Conservation (phyloP, 2,888 invertebrate genomes). For the Drosophila flavopinicola region DNA sequence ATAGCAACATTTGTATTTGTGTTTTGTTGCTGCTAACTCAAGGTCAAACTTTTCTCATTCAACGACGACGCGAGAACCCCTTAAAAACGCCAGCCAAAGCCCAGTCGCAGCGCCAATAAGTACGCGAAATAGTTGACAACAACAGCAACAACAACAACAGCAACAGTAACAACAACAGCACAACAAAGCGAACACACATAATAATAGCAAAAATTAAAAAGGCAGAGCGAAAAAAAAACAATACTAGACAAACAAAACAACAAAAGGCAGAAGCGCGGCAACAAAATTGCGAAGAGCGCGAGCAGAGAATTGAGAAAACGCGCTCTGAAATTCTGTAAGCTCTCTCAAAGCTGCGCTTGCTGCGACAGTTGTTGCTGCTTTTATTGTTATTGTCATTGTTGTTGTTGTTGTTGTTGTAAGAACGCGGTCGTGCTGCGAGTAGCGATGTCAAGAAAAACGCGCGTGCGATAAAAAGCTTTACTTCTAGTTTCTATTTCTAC, state of each 20-base stretch:
- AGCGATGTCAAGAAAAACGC: constrained; percentile 25
- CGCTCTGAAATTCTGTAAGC: constrained; percentile 34
- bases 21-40: constrained; percentile 68
- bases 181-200: constrained; percentile 39
- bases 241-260: constrained; percentile 33
- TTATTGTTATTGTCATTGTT: background rate
- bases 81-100: constrained; percentile 51
- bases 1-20: constrained; percentile 60
- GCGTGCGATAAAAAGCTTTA: constrained; percentile 65
- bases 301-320: constrained; percentile 23
- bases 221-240: constrained; percentile 15
- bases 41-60: constrained; percentile 83
- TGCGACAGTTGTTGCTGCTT: constrained; percentile 2
- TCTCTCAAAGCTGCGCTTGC: constrained; percentile 52
- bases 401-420: constrained; percentile 21
- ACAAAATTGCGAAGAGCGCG: constrained; percentile 5
- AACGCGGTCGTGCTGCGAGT: constrained; percentile 27
- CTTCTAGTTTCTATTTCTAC: background rate
- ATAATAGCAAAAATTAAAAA: constrained; percentile 61
- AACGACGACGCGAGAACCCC: constrained; percentile 63
- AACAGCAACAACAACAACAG: constrained; percentile 37
- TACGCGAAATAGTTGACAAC: constrained; percentile 76
- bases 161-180: constrained; percentile 42
- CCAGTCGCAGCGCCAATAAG: constrained; percentile 44
- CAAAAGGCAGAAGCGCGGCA: constrained; percentile 33